Evolutionary conservation across 1,140 invertebrate species (phyloP), one percentile per base, ranked within the genome.

Genomic region (Spodoptera frugiperda): DNA sequence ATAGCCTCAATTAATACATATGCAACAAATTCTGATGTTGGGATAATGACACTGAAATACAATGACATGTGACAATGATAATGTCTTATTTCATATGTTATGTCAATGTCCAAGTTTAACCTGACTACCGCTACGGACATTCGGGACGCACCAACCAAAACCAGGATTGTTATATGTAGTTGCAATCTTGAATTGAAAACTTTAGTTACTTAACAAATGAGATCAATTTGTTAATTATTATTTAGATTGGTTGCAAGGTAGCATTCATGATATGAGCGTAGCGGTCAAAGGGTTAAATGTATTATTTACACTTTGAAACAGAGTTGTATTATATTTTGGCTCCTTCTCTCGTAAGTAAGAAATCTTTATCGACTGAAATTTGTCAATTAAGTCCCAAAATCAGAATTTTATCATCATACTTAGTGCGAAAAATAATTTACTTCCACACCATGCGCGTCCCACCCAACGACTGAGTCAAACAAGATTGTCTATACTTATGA

Each of bases 371-470:
- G 12, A 19, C 10, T 48, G 57, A 30, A 14, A 3, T 57, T 17
- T 21, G 6, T 46, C 12, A 61, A 21, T 30, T 11, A 21, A 17
- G 15, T 67, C 76, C 68, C 76, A 73, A 78, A 65, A 78, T 73
- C 76, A 78, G 57, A 73, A 55, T 73, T 57, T 61, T 51, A 78
- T 39, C 33, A 39, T 39, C 6, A 48, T 15, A 63, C 11, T 19
- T 21, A 72, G 71, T 49, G 25, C 67, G 6, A 71, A 49, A 78
- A 72, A 33, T 10, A 59, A 61, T 63, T 63, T 74, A 48, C 46
- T 59, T 78, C 61, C 61, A 74, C 70, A 74, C 77, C 77, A 78
- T 78, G 77, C 77, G 71, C 70, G 53, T 78, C 54, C 53, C 59
- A 30, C 51, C 44, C 72, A 33, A 17, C 72, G 63, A 59, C 48